phyloP scores from a whole-genome alignment of 1,140 invertebrate genomes.

The Dysdera silvatica region DNA sequence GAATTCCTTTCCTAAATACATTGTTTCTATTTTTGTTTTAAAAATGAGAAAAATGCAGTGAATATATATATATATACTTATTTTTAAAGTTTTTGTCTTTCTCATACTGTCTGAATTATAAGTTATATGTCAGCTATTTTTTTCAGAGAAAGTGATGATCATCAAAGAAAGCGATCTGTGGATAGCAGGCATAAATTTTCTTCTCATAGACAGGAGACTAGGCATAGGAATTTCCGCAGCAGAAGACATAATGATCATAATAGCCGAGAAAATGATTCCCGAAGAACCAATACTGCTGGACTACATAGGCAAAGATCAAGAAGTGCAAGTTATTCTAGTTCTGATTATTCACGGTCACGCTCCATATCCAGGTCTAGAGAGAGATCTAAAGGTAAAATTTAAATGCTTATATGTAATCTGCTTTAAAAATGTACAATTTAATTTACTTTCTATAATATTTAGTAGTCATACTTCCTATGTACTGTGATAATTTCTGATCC shows the following conservation, averaged over 20 bases:
- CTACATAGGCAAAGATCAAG: slow-evolving; percentile 21
- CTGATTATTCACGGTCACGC: slow-evolving; percentile 33
- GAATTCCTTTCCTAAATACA: too few relatives aligned
- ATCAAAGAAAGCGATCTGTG: slow-evolving; percentile 2
- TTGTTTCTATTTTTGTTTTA: too few relatives aligned
- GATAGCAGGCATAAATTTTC: background rate
- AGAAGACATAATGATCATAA: background rate
- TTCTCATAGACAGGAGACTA: background rate
- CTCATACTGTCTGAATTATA: too few relatives aligned
- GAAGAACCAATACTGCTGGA: slow-evolving; percentile 22
- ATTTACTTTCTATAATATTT: background rate
- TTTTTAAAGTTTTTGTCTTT: too few relatives aligned
- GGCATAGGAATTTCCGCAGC: background rate
- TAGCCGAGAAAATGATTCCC: slow-evolving; percentile 45
- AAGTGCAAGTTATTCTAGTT: slow-evolving; percentile 25
- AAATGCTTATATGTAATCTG: background rate
- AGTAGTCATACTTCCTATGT: too few relatives aligned
- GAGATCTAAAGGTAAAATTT: too few relatives aligned
- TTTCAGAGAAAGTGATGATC: slow-evolving; percentile 24
- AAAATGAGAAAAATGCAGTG: too few relatives aligned
- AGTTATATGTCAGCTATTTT: too few relatives aligned
- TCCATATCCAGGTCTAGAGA: slow-evolving; percentile 35
- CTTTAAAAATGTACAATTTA: slow-evolving; percentile 5
- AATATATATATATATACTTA: too few relatives aligned
- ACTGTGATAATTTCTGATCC: too few relatives aligned